phyloP scores from a whole-genome alignment of 2,113 vertebrate genomes.

The Cervus canadensis region DNA sequence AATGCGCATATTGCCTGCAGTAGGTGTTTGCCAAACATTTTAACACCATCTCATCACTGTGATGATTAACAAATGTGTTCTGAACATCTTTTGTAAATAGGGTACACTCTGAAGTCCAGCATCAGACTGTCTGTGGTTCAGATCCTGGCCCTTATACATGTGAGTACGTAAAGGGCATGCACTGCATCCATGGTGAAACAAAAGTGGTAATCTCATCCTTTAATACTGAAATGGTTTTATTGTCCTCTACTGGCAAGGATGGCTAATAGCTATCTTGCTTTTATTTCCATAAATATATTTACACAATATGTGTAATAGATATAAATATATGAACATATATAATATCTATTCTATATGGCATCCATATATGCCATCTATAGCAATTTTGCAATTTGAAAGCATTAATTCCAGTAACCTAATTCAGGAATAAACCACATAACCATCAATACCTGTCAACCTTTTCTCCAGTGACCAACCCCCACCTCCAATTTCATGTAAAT shows the following conservation, averaged over 20 bases:
- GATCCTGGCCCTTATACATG: not conserved
- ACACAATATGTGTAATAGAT: not conserved
- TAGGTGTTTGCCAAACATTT: not conserved
- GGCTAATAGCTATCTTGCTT: not conserved
- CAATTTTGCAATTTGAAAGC: slow-evolving; percentile 5
- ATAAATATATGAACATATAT: not conserved
- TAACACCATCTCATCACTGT: not conserved
- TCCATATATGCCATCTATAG: not conserved
- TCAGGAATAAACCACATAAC: not conserved
- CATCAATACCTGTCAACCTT: not conserved
- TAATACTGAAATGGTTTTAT: not conserved
- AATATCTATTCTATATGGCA: not conserved
- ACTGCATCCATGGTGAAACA: not conserved
- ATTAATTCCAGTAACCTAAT: not conserved
- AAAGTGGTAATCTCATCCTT: not conserved
- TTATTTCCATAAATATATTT: not conserved
- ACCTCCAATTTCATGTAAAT: not conserved
- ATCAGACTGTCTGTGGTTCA: not conserved
- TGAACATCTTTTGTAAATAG: not conserved
- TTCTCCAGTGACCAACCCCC: not conserved
- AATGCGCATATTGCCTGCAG: not conserved
- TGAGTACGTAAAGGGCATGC: not conserved
- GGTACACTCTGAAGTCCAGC: not conserved
- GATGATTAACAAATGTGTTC: not conserved
- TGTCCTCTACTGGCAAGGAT: not conserved